These are phyloP conservation scores for Diphyllodes magnificus DNA, from an alignment of 2,113 vertebrate genomes.

Conservation along the genomic window DNA sequence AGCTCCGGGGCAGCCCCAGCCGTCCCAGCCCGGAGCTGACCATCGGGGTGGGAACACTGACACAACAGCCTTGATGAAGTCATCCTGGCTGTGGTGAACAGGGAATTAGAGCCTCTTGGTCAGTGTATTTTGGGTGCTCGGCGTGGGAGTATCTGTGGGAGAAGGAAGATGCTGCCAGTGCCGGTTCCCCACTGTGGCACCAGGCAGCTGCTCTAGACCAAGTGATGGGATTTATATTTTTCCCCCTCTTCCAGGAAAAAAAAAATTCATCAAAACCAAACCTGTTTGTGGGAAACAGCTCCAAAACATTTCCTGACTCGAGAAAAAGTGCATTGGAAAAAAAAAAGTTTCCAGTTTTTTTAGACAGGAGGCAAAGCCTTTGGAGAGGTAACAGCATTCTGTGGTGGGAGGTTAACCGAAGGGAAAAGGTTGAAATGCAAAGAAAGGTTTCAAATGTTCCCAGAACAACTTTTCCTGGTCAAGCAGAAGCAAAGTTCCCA, in stretches of 20 bases:
- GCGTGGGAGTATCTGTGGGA: fast-evolving
- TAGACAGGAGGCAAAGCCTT: background rate
- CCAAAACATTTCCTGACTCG: constrained; percentile 35
- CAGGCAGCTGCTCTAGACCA: background rate
- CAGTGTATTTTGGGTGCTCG: background rate
- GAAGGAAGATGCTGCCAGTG: fast-evolving
- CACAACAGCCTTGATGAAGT: background rate
- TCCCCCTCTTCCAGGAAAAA: background rate
- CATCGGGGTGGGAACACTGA: fast-evolving
- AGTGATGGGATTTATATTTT: background rate
- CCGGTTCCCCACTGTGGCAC: background rate
- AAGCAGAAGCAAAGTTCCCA: background rate
- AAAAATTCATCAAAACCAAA: constrained; percentile 1
- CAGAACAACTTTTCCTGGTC: background rate
- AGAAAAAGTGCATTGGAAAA: background rate
- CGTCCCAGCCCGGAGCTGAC: background rate
- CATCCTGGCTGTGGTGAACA: background rate
- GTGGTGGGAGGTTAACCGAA: background rate
- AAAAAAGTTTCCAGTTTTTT: background rate
- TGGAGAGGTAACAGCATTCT: background rate
- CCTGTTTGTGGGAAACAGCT: background rate
- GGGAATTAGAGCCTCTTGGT: background rate
- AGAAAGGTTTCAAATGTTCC: background rate
- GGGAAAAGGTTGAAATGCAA: background rate
- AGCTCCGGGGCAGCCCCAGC: background rate